A percentile compares a stretch with the other conserved stretches of the same genome.
Evolutionary conservation across 2,797 vertebrate genomes (phyloP).

Genomic region (Hephaestus fuliginosus): DNA sequence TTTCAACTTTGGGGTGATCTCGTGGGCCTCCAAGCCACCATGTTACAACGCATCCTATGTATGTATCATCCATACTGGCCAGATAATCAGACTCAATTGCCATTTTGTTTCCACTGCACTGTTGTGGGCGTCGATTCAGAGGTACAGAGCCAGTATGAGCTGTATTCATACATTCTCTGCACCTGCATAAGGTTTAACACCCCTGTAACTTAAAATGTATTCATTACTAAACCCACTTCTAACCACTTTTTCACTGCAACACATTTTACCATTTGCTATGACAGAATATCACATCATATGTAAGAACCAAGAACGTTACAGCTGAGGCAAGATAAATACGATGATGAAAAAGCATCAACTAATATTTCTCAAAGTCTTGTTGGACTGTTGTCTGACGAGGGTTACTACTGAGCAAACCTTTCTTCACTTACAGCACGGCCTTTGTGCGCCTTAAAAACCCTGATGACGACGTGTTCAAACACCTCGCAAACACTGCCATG

Average conservation of each 20-base stretch:
- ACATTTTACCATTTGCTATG: background rate
- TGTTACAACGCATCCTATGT: background rate
- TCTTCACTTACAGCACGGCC: background rate
- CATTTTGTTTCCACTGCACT: conserved; percentile 43
- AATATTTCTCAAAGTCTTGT: background rate
- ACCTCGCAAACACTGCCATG: background rate
- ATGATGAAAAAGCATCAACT: background rate
- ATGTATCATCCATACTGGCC: background rate
- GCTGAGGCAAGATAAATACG: background rate
- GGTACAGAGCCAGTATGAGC: background rate
- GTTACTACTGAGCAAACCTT: background rate
- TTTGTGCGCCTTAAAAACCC: background rate
- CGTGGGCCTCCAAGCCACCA: background rate
- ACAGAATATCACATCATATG: background rate
- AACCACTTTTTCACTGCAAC: background rate
- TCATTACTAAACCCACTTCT: background rate
- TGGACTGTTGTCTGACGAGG: background rate
- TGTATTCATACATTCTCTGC: background rate
- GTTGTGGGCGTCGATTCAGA: conserved; percentile 10
- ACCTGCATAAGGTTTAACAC: too few relatives aligned
- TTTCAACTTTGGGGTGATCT: background rate
- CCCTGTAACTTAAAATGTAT: too few relatives aligned
- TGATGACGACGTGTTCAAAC: background rate
- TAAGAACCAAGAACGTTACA: background rate
- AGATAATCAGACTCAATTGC: background rate